Conservation (phyloP, 2,797 vertebrate species). For the Micrastur ruficollis region DNA sequence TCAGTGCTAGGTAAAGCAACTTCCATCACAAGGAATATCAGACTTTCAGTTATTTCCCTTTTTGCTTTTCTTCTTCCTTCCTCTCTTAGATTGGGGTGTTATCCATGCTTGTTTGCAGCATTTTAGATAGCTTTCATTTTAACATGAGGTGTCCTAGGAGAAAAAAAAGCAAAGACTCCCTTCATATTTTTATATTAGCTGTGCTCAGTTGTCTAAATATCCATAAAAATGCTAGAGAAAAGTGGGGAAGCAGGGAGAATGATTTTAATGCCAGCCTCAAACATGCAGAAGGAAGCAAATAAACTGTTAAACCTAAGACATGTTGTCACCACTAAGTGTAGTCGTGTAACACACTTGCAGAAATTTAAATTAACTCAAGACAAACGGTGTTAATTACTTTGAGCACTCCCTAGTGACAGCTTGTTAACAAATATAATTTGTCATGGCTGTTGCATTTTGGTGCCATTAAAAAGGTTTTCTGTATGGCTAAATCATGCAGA, state of each 20-base stretch:
- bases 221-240: not conserved
- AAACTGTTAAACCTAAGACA: not conserved
- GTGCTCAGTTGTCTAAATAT: not conserved
- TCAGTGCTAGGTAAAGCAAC: not conserved
- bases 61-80: not conserved
- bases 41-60: not conserved
- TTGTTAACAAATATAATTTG: conserved; percentile 28
- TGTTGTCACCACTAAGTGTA: not conserved
- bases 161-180: not conserved
- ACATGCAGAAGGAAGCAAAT: not conserved
- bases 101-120: not conserved
- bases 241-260: not conserved
- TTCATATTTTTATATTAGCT: not conserved
- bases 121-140: not conserved
- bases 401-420: conserved; percentile 12
- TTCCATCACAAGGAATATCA: not conserved
- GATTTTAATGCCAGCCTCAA: not conserved
- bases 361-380: conserved; percentile 26
- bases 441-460: not conserved
- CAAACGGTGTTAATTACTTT: conserved; percentile 47
- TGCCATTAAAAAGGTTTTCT: conserved; percentile 1
- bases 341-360: not conserved
- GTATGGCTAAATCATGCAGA: not conserved
- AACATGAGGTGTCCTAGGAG: not conserved
- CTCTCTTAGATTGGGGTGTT: not conserved